Conservation (phyloP, 2,113 vertebrate genomes). For the Bathybates hornii region DNA sequence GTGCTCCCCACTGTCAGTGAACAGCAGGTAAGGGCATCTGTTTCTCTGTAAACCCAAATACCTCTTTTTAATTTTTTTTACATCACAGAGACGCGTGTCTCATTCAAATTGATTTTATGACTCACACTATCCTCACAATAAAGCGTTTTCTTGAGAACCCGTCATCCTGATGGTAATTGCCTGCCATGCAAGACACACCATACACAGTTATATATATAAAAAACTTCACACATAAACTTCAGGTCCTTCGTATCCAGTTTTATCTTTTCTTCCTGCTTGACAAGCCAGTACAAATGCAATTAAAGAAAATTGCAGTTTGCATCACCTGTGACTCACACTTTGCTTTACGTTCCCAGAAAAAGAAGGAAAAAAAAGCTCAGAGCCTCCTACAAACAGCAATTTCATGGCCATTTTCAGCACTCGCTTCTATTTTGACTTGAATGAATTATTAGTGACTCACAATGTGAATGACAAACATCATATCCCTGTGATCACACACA, state of each 20-base stretch:
- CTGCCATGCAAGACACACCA: background rate
- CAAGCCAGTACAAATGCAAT: background rate
- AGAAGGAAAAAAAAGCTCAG: background rate
- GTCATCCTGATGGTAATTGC: background rate
- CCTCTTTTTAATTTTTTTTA: background rate
- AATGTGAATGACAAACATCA: background rate
- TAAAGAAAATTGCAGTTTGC: background rate
- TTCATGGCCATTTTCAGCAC: background rate
- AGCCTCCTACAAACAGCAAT: background rate
- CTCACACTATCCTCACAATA: background rate
- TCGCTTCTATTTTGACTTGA: background rate
- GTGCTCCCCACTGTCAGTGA: conserved; percentile 66
- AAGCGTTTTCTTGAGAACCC: background rate
- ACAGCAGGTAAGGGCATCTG: conserved; percentile 66
- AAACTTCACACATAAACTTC: background rate
- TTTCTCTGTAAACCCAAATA: background rate
- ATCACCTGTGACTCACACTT: conserved; percentile 6
- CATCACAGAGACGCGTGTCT: background rate
- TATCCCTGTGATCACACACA: background rate
- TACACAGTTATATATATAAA: background rate
- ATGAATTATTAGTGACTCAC: conserved; percentile 8
- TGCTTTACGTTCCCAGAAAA: background rate
- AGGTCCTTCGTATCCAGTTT: background rate
- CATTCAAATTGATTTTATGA: background rate
- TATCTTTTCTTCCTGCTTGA: background rate